A percentile compares a stretch with the other conserved stretches of the same genome.
Conservation (phyloP, 1,140 invertebrate species). For the Pogonomyrmex barbatus region DNA sequence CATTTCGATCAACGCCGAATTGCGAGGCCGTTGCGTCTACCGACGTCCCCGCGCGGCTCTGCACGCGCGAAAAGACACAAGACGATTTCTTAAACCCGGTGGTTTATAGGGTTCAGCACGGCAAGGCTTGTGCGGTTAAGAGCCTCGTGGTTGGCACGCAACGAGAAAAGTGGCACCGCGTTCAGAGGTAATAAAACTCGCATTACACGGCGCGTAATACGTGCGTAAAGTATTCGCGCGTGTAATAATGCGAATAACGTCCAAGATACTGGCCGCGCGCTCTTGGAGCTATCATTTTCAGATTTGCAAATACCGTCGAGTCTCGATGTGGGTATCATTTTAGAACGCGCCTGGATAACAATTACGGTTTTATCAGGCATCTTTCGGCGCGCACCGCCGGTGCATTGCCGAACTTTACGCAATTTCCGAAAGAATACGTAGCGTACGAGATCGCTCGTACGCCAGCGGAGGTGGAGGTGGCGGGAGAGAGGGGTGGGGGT, state of each 20-base stretch:
- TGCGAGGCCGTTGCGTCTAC: not conserved
- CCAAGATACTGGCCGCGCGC: not conserved
- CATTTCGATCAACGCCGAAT: constrained; percentile 6
- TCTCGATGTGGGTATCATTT: not conserved
- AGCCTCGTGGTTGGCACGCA: constrained; percentile 37
- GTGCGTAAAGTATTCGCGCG: constrained; percentile 69
- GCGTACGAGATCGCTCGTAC: constrained; percentile 51
- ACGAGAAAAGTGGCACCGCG: constrained; percentile 68
- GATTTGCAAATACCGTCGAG: not conserved
- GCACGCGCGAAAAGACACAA: constrained; percentile 42
- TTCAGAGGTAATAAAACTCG: constrained; percentile 72
- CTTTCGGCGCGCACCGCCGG: constrained; percentile 11
- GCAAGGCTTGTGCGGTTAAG: constrained; percentile 45
- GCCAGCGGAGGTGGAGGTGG: not conserved
- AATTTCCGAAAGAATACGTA: constrained; percentile 59
- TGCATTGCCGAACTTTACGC: constrained; percentile 44
- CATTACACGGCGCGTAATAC: constrained; percentile 70
- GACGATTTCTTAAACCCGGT: constrained; percentile 57
- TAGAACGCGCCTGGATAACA: not conserved
- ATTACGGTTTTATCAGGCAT: constrained; percentile 44
- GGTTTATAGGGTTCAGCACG: constrained; percentile 5
- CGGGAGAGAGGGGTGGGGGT: constrained; percentile 65
- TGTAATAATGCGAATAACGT: constrained; percentile 58
- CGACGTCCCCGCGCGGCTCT: not conserved
- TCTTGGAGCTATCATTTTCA: not conserved